Conservation (phyloP, 2,113 vertebrate species). For the Lagopus leucura region DNA sequence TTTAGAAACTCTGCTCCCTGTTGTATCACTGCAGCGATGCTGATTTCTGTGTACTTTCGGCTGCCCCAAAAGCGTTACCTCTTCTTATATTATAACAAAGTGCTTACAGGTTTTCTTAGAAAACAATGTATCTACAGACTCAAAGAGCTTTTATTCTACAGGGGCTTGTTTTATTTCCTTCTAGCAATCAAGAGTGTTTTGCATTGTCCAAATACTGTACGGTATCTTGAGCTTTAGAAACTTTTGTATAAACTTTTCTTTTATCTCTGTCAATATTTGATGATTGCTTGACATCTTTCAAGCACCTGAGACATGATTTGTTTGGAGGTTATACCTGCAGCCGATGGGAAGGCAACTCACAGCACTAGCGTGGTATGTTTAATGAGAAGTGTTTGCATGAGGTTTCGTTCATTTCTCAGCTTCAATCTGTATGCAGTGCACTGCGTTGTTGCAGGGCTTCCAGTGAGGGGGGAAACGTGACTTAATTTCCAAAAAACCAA, state of each 20-base stretch:
- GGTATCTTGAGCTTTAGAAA: neutral
- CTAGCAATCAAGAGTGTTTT: neutral
- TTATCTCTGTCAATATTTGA: slow-evolving; percentile 6
- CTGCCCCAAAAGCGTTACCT: too few species aligned
- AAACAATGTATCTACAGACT: neutral
- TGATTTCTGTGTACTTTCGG: neutral
- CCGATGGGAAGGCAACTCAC: neutral
- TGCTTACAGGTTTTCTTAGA: neutral
- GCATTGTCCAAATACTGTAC: neutral
- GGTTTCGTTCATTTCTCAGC: neutral
- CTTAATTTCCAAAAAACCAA: neutral
- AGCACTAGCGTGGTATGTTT: neutral
- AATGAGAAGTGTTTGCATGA: neutral
- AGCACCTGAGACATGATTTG: fast-evolving
- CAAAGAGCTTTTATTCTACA: neutral
- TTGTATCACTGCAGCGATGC: neutral
- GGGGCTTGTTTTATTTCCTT: neutral
- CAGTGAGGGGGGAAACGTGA: neutral
- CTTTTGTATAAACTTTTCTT: neutral
- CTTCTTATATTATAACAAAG: neutral
- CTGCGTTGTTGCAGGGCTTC: neutral
- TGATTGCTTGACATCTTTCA: neutral
- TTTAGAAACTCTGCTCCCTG: neutral
- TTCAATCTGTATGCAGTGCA: fast-evolving
- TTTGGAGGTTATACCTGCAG: neutral